Evolutionary conservation across 2,888 invertebrate species (phyloP).

Genomic region (Trisateles emortualis): DNA sequence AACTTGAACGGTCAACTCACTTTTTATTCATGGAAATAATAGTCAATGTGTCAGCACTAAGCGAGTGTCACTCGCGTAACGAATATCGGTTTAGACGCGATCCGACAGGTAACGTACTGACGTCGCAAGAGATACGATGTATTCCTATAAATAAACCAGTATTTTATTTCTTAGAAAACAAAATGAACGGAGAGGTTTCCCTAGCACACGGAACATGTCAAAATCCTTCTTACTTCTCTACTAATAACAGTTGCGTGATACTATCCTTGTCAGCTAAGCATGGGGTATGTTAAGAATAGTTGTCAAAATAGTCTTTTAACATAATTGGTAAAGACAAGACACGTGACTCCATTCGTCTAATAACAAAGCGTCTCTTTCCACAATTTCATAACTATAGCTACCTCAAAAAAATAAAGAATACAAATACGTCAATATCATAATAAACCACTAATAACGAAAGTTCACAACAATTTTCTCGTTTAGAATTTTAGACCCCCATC

Average conservation of each 20-base stretch:
- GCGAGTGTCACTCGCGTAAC: constrained; percentile 44
- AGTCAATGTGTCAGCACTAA: constrained; percentile 70
- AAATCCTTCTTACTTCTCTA: neutral
- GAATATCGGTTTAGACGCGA: constrained; percentile 48
- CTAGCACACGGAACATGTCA: neutral
- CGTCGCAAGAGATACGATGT: constrained; percentile 16
- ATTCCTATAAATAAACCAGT: constrained; percentile 29
- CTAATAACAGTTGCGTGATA: too few relatives aligned
- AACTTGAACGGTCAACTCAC: constrained; percentile 64
- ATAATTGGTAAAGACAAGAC: neutral
- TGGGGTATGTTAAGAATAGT: too few relatives aligned
- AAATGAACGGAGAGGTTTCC: constrained; percentile 27
- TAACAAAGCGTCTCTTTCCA: neutral
- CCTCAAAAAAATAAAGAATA: too few relatives aligned
- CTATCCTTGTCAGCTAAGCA: too few relatives aligned
- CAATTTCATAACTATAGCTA: neutral
- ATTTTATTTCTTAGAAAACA: constrained; percentile 20
- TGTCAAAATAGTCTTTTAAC: neutral
- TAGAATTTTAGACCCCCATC: too few relatives aligned
- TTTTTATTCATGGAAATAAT: constrained; percentile 75
- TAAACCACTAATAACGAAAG: too few relatives aligned
- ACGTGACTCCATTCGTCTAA: neutral
- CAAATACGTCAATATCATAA: too few relatives aligned
- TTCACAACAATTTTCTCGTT: too few relatives aligned
- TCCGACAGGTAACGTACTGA: constrained; percentile 39